phyloP scores from a whole-genome alignment of 1,140 invertebrate genomes.

The Asobara japonica region DNA sequence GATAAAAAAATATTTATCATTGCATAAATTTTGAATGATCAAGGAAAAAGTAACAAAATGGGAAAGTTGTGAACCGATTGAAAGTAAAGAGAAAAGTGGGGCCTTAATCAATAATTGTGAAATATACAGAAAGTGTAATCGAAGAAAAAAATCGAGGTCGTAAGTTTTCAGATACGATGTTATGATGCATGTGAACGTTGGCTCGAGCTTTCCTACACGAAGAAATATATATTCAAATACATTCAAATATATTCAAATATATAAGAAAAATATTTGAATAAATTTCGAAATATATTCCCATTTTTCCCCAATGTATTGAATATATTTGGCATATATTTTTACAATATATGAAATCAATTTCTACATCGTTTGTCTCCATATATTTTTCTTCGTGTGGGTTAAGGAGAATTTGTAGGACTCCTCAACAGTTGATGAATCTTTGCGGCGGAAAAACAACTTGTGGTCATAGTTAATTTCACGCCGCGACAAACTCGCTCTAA shows the following conservation, averaged over 20 bases:
- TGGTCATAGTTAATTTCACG: slow-evolving; percentile 44
- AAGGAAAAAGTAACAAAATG: neutral
- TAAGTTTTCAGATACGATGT: slow-evolving; percentile 1
- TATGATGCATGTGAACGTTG: neutral
- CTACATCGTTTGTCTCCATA: no score
- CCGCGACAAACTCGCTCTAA: slow-evolving; percentile 41
- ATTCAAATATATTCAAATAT: no score
- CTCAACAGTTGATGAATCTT: slow-evolving; percentile 21
- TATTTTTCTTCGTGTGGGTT: no score
- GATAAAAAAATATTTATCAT: no score
- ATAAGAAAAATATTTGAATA: no score
- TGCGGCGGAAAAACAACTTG: slow-evolving; percentile 25
- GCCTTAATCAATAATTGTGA: slow-evolving; percentile 18
- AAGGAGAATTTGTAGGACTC: slow-evolving; percentile 17
- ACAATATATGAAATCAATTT: no score
- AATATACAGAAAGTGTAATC: neutral
- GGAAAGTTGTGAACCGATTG: slow-evolving; percentile 6
- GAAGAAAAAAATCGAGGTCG: neutral
- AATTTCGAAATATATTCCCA: no score
- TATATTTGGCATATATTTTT: no score
- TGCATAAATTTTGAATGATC: neutral
- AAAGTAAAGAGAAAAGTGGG: slow-evolving; percentile 16
- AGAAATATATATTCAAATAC: no score
- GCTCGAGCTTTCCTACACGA: no score
- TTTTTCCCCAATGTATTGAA: no score